Base-by-base conservation (phyloP, 30 jellyfish, hydroid and myxozoan genomes). In the Rhopilema esculentum region DNA sequence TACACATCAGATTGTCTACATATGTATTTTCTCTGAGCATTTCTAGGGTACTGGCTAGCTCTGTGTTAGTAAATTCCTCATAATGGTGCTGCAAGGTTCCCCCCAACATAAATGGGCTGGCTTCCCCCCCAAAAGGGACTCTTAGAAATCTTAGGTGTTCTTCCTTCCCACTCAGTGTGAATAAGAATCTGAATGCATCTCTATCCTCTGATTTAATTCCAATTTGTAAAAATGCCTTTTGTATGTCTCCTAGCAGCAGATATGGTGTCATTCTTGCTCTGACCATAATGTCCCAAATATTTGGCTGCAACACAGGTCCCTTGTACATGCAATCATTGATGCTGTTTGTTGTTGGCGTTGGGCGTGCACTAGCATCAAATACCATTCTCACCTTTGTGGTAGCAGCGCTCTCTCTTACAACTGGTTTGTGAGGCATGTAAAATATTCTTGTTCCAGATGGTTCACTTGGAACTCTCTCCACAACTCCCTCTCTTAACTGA, bases 221-320 rank as follows among this genome's bases (percentile, higher is more conserved):
- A n/a, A 69, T 83, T 57, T 82, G 91, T 15, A 83, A 40, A 49
- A 82, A 82, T 82, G 91, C 91, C 32, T 68, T 82, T 21, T 67
- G 57, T 30, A 82, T 24, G 53, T 83, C 85, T 8, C 87, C 92
- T 26, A 83, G 65, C 23, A 68, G 52, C 28, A 53, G 67, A 32
- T 53, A 8, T 20, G 87, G 87, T 28, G 92, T 26, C 92, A 83
- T 68, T 52, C 95, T 75, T 12, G 86, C 81, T 49, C 95, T 77
- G 51, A 87, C 75, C 72, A 87, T 30, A 27, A 87, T 75, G 80
- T 87, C 90, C 95, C 95, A 76, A 18, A 87, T 6, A 61, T 73
- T 31, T 28, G 94, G 88, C 52, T 87, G 95, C 27, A 87, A 33
- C 30, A 77, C 77, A 27, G 87, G 79, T 8, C 85, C 92, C 28